Conservation (phyloP, 2,113 vertebrate genomes). For the Xyliphius kryptos region DNA sequence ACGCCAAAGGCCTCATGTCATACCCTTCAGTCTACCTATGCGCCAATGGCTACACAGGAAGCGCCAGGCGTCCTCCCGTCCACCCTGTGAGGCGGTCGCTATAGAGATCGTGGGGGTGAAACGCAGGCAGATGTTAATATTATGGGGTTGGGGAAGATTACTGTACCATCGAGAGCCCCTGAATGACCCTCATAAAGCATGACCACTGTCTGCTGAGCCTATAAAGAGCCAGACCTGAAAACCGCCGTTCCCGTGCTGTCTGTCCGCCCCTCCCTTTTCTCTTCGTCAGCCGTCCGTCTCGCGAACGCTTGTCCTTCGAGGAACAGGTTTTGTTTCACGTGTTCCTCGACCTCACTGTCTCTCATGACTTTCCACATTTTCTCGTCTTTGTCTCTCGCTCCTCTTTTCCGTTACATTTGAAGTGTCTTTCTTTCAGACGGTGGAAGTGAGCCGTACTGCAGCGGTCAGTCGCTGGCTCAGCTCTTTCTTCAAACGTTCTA, state of each 20-base stretch:
- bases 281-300: not conserved
- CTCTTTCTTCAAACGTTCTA: conserved; percentile 11
- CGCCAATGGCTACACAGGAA: too few relatives aligned
- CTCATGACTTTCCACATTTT: conserved; percentile 14
- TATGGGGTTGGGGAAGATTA: not conserved
- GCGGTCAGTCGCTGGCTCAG: not conserved
- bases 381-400: not conserved
- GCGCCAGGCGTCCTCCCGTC: too few relatives aligned
- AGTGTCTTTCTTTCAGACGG: conserved; percentile 4
- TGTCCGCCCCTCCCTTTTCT: not conserved
- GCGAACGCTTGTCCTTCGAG: not conserved
- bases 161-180: not conserved
- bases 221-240: conserved; percentile 3
- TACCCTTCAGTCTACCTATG: too few relatives aligned
- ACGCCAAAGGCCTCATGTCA: too few relatives aligned
- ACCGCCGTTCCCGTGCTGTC: not conserved
- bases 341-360: conserved; percentile 1
- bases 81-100: too few relatives aligned
- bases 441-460: not conserved
- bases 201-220: conserved; percentile 2
- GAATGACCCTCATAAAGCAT: conserved; percentile 1
- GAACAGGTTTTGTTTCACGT: conserved; percentile 3
- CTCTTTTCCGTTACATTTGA: not conserved
- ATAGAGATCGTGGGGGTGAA: not conserved
- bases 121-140: not conserved